Evolutionary conservation across 2,888 invertebrate species (phyloP).

Genomic region (Sceliomorpha sp.): DNA sequence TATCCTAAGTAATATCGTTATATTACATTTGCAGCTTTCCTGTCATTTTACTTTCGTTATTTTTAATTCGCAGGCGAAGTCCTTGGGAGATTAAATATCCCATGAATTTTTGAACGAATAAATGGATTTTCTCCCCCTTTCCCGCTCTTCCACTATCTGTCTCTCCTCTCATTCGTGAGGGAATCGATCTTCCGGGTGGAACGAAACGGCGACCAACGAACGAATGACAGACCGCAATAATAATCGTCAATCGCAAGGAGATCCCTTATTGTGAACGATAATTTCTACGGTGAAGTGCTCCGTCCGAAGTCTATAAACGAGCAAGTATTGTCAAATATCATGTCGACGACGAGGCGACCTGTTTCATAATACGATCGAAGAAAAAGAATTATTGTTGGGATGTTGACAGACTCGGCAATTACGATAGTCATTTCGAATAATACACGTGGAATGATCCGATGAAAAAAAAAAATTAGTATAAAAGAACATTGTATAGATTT

Average conservation of each 20-base stretch:
- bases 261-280: conserved; percentile 42
- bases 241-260: conserved; percentile 49
- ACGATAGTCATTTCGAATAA: conserved; percentile 3
- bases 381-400: conserved; percentile 10
- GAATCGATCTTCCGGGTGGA: conserved; percentile 53
- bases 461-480: no score
- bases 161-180: conserved; percentile 36
- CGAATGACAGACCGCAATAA: conserved; percentile 51
- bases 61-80: conserved; percentile 24
- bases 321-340: conserved; percentile 32
- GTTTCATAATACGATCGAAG: conserved; percentile 21
- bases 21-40: conserved; percentile 21
- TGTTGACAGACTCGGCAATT: no score
- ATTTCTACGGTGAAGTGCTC: conserved; percentile 44
- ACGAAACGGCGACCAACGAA: conserved; percentile 51
- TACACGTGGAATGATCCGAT: no score
- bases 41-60: conserved; percentile 35
- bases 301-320: conserved; percentile 44
- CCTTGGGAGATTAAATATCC: conserved; percentile 38
- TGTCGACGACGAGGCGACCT: conserved; percentile 20
- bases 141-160: conserved; percentile 24
- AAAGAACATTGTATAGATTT: no score
- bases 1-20: conserved; percentile 22
- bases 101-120: conserved; percentile 47
- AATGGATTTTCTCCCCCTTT: conserved; percentile 36